Evolutionary conservation across 2,113 vertebrate genomes (phyloP).

Genomic region (Pitta sordida): DNA sequence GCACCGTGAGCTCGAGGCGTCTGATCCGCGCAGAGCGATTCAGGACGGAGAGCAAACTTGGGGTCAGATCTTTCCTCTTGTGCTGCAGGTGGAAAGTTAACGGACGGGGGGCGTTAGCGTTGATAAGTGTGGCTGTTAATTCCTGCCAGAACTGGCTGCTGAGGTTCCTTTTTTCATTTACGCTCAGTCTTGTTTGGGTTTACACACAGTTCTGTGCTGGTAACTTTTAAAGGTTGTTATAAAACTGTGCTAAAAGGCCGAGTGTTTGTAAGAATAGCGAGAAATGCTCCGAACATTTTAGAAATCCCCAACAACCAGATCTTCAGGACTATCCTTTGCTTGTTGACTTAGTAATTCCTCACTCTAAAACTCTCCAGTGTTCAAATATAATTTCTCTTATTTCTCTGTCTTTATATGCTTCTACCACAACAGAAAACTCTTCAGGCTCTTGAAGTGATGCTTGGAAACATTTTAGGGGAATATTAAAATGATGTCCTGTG

Average conservation of each 20-base stretch:
- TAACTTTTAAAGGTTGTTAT: background rate
- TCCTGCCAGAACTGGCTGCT: background rate
- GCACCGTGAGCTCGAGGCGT: rapidly evolving
- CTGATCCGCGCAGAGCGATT: rapidly evolving
- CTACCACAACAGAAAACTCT: background rate
- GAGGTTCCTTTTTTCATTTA: background rate
- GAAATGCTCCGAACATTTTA: background rate
- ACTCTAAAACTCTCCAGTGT: background rate
- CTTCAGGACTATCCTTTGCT: background rate
- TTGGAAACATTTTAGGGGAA: background rate
- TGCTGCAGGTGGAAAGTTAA: background rate
- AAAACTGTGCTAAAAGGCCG: background rate
- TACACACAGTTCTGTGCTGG: background rate
- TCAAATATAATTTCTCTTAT: background rate
- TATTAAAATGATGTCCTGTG: background rate
- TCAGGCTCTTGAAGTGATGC: background rate
- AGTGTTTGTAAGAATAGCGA: background rate
- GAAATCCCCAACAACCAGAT: background rate
- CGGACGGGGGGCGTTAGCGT: rapidly evolving
- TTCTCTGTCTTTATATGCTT: background rate
- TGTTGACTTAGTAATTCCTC: background rate
- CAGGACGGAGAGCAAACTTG: too few relatives aligned
- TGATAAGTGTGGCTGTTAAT: background rate
- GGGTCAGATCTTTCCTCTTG: background rate
- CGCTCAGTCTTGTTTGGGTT: background rate